These are phyloP conservation scores for Drosophila fuyamai DNA, from an alignment of 1,140 invertebrate species.

Conservation along the genomic window DNA sequence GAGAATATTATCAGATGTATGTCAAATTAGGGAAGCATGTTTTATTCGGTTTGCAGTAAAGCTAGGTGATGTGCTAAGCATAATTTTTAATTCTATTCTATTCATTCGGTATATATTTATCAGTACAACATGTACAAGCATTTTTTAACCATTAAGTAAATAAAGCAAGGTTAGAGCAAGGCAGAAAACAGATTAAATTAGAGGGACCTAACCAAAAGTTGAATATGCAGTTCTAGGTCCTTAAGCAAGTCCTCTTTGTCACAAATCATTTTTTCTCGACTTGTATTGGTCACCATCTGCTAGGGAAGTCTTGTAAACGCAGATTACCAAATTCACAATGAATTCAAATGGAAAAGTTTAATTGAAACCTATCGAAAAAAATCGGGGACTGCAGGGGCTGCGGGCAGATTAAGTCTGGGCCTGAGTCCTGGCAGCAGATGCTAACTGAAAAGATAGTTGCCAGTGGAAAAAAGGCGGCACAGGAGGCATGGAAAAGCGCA, in stretches of 20 bases:
- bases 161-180: too few species aligned
- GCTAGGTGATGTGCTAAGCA: too few species aligned
- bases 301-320: background rate
- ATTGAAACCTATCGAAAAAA: slow-evolving; percentile 60
- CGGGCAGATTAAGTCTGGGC: background rate
- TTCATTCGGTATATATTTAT: too few species aligned
- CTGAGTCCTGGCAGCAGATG: slow-evolving; percentile 43
- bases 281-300: slow-evolving; percentile 4
- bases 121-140: too few species aligned
- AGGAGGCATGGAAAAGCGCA: slow-evolving; percentile 8
- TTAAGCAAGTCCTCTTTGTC: background rate
- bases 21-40: background rate
- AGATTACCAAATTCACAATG: slow-evolving; percentile 29
- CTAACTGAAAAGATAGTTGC: slow-evolving; percentile 47
- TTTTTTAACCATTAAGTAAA: too few species aligned
- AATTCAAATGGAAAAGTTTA: slow-evolving; percentile 76
- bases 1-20: slow-evolving; percentile 23
- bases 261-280: background rate
- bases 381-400: background rate
- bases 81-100: too few species aligned
- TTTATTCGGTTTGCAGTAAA: background rate
- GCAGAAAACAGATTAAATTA: too few species aligned
- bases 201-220: too few species aligned
- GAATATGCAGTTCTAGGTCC: background rate
- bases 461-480: slow-evolving; percentile 1